phyloP scores from a whole-genome alignment of 2,113 vertebrate species.

The Tautogolabrus adspersus region DNA sequence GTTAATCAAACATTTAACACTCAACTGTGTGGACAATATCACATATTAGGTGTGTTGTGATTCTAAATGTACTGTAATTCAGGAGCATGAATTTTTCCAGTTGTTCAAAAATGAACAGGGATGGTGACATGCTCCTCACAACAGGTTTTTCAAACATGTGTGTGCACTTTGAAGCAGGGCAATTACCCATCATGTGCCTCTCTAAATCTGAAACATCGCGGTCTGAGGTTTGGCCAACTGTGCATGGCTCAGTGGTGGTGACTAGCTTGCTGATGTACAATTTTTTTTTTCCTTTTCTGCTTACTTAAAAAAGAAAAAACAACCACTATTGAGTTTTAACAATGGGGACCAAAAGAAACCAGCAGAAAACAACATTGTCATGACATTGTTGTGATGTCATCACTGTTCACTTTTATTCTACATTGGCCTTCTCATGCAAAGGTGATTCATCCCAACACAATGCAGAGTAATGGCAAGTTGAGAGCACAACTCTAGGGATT shows the following conservation, averaged over 20 bases:
- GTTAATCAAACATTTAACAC: too few species aligned
- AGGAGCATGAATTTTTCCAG: background rate
- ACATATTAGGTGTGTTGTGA: too few species aligned
- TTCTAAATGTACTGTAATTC: too few species aligned
- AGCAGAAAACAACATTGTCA: too few species aligned
- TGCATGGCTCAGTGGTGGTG: background rate
- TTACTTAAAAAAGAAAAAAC: background rate
- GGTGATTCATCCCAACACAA: background rate
- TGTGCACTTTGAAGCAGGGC: background rate
- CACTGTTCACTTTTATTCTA: background rate
- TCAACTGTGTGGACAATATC: too few species aligned
- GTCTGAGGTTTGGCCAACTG: background rate
- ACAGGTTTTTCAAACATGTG: background rate
- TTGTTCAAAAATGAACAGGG: background rate
- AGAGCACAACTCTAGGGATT: background rate
- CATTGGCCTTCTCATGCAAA: background rate
- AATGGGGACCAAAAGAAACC: background rate
- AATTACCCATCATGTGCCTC: background rate
- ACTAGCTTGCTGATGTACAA: background rate
- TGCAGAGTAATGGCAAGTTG: background rate
- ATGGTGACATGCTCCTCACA: background rate
- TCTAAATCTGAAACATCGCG: background rate
- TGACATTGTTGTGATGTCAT: too few species aligned
- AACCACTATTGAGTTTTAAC: background rate
- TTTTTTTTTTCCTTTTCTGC: background rate